These are phyloP conservation scores for Xyrichtys novacula DNA, from an alignment of 2,797 vertebrate species.

Conservation along the genomic window DNA sequence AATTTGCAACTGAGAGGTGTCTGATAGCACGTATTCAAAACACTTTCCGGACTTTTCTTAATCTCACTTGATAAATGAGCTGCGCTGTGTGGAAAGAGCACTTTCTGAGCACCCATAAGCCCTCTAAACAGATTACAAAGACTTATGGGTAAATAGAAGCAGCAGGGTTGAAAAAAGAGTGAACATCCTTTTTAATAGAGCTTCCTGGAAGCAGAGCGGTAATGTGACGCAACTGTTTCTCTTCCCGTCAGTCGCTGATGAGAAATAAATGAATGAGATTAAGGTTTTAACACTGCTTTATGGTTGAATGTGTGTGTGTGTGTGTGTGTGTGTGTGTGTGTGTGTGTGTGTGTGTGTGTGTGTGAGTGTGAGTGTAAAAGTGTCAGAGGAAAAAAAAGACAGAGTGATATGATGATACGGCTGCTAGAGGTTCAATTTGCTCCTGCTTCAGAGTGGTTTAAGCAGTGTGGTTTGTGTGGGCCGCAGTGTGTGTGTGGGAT, in stretches of 20 bases:
- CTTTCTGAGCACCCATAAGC: conserved; percentile 76
- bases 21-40: conserved; percentile 69
- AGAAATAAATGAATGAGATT: conserved; percentile 81
- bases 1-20: conserved; percentile 64
- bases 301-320: conserved; percentile 13
- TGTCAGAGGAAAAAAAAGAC: conserved; percentile 34
- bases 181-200: conserved; percentile 72
- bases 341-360: conserved; percentile 15
- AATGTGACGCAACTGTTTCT: conserved; percentile 77
- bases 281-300: conserved; percentile 64
- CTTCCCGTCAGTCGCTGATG: conserved; percentile 77
- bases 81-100: conserved; percentile 66
- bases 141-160: conserved; percentile 79
- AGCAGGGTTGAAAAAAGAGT: conserved; percentile 58
- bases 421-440: conserved; percentile 42
- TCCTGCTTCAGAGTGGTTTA: conserved; percentile 48
- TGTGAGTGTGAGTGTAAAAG: conserved; percentile 23
- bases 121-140: conserved; percentile 79
- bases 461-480: conserved; percentile 7
- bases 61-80: conserved; percentile 78
- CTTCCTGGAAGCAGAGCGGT: conserved; percentile 75
- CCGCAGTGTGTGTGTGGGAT: conserved; percentile 12
- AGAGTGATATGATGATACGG: conserved; percentile 44
- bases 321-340: too few species aligned
- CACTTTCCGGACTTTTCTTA: conserved; percentile 75